Percentiles rank a stretch among this genome's conserved stretches.
phyloP scores from a whole-genome alignment of 2,113 vertebrate species.

The Choloepus hoffmanni region DNA sequence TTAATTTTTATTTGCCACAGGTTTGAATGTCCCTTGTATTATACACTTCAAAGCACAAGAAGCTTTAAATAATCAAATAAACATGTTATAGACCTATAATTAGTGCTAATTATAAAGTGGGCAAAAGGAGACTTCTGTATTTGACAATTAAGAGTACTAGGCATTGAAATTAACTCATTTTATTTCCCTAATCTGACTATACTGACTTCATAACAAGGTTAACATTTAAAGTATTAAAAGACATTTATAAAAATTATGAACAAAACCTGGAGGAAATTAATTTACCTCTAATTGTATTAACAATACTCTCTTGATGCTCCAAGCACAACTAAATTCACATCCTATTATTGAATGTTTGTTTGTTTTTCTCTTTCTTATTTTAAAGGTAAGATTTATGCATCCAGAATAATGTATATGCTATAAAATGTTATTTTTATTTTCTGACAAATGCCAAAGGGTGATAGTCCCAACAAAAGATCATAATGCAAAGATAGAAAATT shows the following conservation, averaged over 20 bases:
- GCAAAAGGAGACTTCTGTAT: constrained; percentile 82
- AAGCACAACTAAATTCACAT: constrained; percentile 47
- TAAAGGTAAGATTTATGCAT: not conserved
- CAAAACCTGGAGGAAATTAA: constrained; percentile 84
- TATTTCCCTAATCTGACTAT: constrained; percentile 85
- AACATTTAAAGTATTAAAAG: constrained; percentile 84
- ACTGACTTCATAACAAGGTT: constrained; percentile 84
- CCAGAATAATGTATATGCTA: not conserved
- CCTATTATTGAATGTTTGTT: not conserved
- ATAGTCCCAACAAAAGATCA: not conserved
- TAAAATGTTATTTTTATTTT: not conserved
- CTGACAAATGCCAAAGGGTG: not conserved
- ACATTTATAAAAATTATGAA: constrained; percentile 85
- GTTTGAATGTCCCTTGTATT: constrained; percentile 82
- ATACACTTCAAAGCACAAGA: constrained; percentile 83
- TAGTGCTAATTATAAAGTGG: constrained; percentile 86
- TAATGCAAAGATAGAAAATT: not conserved
- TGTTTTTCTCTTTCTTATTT: not conserved
- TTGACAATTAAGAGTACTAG: constrained; percentile 85
- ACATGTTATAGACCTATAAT: constrained; percentile 87
- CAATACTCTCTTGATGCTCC: constrained; percentile 76
- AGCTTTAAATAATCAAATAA: constrained; percentile 87
- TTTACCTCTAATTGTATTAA: constrained; percentile 81
- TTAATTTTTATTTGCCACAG: constrained; percentile 81
- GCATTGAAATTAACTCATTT: constrained; percentile 86